Percentiles rank a stretch among this genome's conserved stretches.
These are phyloP conservation scores for Popillia japonica DNA, from an alignment of 1,140 invertebrate genomes.

Conservation along the genomic window DNA sequence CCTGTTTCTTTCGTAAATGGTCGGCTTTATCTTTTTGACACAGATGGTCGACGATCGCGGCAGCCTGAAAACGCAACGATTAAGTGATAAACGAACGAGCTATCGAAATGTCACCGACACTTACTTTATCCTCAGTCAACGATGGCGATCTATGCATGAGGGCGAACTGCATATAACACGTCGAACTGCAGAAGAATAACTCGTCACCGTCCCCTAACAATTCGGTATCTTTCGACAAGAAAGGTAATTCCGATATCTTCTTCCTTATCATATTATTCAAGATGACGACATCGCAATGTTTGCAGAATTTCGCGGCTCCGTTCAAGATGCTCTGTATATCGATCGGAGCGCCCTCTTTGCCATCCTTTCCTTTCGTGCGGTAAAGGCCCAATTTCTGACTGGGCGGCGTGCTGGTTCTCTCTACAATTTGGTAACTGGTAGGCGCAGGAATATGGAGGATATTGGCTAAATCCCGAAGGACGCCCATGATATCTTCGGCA, in stretches of 20 bases:
- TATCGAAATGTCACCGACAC: slow-evolving; percentile 45
- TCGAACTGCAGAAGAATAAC: slow-evolving; percentile 83
- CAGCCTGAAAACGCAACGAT: slow-evolving; percentile 61
- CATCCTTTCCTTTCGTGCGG: slow-evolving; percentile 82
- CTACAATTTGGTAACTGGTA: slow-evolving; percentile 84
- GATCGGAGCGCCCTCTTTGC: slow-evolving; percentile 82
- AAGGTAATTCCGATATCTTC: slow-evolving; percentile 81
- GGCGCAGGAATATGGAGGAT: slow-evolving; percentile 89
- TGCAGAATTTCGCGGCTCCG: slow-evolving; percentile 88
- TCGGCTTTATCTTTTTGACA: slow-evolving; percentile 64
- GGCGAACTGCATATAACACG: slow-evolving; percentile 85
- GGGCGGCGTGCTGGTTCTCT: slow-evolving; percentile 78
- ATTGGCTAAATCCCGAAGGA: slow-evolving; percentile 89
- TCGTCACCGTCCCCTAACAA: slow-evolving; percentile 70
- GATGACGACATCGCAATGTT: slow-evolving; percentile 90
- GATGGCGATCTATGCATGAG: slow-evolving; percentile 69
- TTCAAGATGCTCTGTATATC: slow-evolving; percentile 92
- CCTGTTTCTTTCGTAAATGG: slow-evolving; percentile 59
- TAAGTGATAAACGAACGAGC: not conserved
- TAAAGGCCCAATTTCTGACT: slow-evolving; percentile 83
- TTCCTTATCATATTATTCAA: slow-evolving; percentile 82
- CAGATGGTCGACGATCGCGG: slow-evolving; percentile 70
- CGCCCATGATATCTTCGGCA: slow-evolving; percentile 91
- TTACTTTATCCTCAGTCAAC: slow-evolving; percentile 64
- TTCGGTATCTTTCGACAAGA: slow-evolving; percentile 73